Evolutionary conservation across 2,113 vertebrate species (phyloP).

Genomic region (Sebastes fasciatus): DNA sequence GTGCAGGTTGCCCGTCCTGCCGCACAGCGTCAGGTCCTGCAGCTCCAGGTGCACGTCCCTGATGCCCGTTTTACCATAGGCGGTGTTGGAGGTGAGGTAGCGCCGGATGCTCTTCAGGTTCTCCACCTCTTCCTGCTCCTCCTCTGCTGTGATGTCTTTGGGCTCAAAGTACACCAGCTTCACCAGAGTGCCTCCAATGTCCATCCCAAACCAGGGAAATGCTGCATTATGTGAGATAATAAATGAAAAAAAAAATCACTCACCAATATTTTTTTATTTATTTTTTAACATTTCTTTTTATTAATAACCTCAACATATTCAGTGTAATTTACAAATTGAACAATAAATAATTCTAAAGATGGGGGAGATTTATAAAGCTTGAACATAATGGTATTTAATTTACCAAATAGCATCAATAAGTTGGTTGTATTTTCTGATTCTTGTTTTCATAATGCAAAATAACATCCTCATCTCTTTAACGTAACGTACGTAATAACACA

Average conservation of each 20-base stretch:
- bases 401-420: no score
- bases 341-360: no score
- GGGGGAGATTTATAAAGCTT: no score
- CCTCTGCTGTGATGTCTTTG: constrained; percentile 97
- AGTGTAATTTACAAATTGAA: no score
- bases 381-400: no score
- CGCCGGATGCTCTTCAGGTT: constrained; percentile 97
- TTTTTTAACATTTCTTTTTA: not conserved
- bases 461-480: no score
- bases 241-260: not conserved
- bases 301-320: no score
- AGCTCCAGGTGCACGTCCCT: constrained; percentile 96
- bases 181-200: constrained; percentile 97
- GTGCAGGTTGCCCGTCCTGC: constrained; percentile 95
- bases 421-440: no score
- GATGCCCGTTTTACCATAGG: constrained; percentile 93
- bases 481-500: no score
- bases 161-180: constrained; percentile 99
- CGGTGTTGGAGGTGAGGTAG: constrained; percentile 94
- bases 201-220: constrained; percentile 99
- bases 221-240: constrained; percentile 77
- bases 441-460: no score
- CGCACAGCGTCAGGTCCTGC: constrained; percentile 93
- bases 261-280: not conserved
- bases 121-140: constrained; percentile 98